A percentile compares a stretch with the other conserved stretches of the same genome.
Conservation (phyloP, 2,113 vertebrate genomes). For the Pituophis catenifer region DNA sequence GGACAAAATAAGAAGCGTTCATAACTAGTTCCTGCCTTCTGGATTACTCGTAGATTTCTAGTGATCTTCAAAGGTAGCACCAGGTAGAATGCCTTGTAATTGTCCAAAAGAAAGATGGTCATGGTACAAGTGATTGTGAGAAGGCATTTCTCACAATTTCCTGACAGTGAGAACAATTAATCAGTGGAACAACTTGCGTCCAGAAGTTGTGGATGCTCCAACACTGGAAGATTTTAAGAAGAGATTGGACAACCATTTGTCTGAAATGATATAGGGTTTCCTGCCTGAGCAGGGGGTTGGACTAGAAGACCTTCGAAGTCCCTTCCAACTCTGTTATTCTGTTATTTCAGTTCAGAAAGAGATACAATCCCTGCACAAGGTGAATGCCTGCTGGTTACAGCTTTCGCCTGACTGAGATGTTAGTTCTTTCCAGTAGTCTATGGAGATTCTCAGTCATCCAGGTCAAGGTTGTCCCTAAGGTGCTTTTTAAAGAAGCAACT, state of each 20-base stretch:
- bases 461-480: too few relatives aligned
- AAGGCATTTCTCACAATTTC: neutral
- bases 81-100: neutral
- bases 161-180: too few relatives aligned
- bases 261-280: too few relatives aligned
- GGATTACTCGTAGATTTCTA: neutral
- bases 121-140: neutral
- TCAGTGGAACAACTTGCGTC: too few relatives aligned
- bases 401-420: neutral
- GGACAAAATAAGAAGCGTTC: neutral
- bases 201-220: too few relatives aligned
- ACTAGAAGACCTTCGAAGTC: too few relatives aligned
- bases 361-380: neutral
- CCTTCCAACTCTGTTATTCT: too few relatives aligned
- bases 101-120: neutral
- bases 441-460: too few relatives aligned
- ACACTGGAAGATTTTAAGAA: too few relatives aligned
- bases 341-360: neutral
- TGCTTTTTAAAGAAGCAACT: too few relatives aligned
- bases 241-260: too few relatives aligned
- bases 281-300: too few relatives aligned
- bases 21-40: neutral
- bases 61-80: neutral
- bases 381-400: neutral
- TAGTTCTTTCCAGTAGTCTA: neutral